phyloP scores from a whole-genome alignment of 2,888 invertebrate species.

The Craniophora ligustri region DNA sequence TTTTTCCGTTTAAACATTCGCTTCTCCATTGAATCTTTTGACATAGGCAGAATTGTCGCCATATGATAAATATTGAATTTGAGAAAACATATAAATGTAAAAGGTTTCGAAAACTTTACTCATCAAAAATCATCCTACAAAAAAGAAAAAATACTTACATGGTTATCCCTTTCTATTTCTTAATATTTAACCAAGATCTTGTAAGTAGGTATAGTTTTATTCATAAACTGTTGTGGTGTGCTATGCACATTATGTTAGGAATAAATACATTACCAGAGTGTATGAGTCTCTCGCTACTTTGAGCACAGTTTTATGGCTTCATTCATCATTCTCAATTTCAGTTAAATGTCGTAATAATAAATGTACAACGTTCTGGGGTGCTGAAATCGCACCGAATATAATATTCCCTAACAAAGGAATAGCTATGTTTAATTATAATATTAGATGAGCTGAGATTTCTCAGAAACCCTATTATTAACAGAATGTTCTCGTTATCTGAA shows the following conservation, averaged over 20 bases:
- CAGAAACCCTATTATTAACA: slow-evolving; percentile 22
- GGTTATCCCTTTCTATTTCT: neutral
- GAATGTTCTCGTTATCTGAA: neutral
- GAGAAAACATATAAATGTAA: too few species aligned
- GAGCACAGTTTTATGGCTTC: slow-evolving; percentile 19
- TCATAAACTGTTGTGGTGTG: neutral
- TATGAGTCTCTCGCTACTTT: slow-evolving; percentile 4
- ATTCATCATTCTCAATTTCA: slow-evolving; percentile 19
- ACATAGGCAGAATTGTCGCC: too few species aligned
- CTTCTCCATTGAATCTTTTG: too few species aligned
- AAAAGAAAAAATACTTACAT: neutral
- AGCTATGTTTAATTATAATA: slow-evolving; percentile 9
- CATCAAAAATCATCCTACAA: too few species aligned
- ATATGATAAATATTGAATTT: too few species aligned
- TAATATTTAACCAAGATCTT: neutral
- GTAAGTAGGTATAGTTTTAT: slow-evolving; percentile 3
- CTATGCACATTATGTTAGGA: neutral
- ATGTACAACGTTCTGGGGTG: slow-evolving; percentile 4
- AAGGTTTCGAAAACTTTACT: too few species aligned
- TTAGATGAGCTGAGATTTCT: slow-evolving; percentile 6
- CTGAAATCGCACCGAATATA: slow-evolving; percentile 7
- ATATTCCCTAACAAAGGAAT: slow-evolving; percentile 5
- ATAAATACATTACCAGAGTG: slow-evolving; percentile 17
- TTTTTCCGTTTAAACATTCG: too few species aligned
- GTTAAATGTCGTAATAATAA: slow-evolving; percentile 9